Conservation (phyloP, 2,113 vertebrate species). For the Calypte anna region DNA sequence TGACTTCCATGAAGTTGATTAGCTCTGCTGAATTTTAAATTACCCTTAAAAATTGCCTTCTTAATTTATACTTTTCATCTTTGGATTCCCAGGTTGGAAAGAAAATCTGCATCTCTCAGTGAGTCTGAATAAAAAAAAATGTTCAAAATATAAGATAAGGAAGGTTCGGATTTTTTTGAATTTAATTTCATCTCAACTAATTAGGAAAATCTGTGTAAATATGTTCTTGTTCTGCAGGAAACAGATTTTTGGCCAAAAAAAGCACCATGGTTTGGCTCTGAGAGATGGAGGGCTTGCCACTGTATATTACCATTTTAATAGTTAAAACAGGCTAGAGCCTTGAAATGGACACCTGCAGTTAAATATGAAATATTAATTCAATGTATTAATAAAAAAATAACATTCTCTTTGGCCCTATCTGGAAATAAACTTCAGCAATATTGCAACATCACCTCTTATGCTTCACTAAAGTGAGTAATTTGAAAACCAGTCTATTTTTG, state of each 20-base stretch:
- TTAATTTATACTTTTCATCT: not conserved
- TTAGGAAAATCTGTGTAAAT: not conserved
- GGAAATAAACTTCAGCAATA: conserved; percentile 20
- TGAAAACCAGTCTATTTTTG: conserved; percentile 29
- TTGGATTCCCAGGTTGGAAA: not conserved
- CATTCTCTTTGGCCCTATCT: conserved; percentile 39
- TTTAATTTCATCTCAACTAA: not conserved
- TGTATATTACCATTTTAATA: not conserved
- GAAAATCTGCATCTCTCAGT: not conserved
- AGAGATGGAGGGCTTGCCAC: not conserved
- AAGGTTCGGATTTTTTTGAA: not conserved
- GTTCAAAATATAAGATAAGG: not conserved
- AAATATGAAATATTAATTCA: conserved; percentile 56
- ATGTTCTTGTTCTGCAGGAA: not conserved
- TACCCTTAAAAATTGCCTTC: not conserved
- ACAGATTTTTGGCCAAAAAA: not conserved
- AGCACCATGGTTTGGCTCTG: not conserved
- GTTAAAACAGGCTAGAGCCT: not conserved
- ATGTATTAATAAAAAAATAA: conserved; percentile 28
- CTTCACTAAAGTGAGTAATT: not conserved
- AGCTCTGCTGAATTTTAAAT: not conserved
- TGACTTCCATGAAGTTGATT: not conserved
- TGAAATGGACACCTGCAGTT: conserved; percentile 21
- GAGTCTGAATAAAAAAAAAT: not conserved
- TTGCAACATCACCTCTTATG: not conserved